Evolutionary conservation across 1,140 invertebrate genomes (phyloP), one percentile per base, ranked within the genome.

Genomic region (Forficula auricularia): DNA sequence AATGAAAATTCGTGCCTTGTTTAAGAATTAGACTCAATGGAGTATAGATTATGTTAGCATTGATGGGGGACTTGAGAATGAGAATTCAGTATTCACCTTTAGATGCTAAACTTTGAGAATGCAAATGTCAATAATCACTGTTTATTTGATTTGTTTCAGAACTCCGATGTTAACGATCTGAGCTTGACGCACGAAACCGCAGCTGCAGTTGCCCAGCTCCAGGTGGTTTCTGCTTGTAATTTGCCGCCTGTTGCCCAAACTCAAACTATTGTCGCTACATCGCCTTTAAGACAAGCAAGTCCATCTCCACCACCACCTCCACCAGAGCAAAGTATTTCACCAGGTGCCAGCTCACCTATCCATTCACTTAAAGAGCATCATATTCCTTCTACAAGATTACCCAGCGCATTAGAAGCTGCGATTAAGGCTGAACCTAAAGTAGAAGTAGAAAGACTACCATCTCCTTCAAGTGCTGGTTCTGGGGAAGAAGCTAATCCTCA

Each of bases 361-460:
- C 48, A 42, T 19, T 27, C 43, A 39, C 47, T 40, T 16, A 43
- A 47, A 19, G 46, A 49, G 38, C 43, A 43, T 31, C 39, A 52
- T 19, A 36, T 41, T 18, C 52, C 53, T 10, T 46, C 45, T 6
- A 63, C 63, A 27, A 56, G 68, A 50, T 53, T 76, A 50, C 70
- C 79, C 4, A 76, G 77, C 15, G 72, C 82, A 14, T 58, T 85
- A n/a, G 82, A 85, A 56, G 79, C 81, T 8, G 80, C 81, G 9
- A 84, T 86, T 51, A 85, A 86, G 55, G 79, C 79, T 12, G 82
- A 85, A 53, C 82, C 83, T 6, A 82, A 84, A 55, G 80, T 83
- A 12, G 80, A 85, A 60, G 81, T 83, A 13, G 80, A 85, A 58
- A 70, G 78, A 13, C 49, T 62, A 18, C 57, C 59, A 13, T 59